A percentile compares a stretch with the other conserved stretches of the same genome.
Conservation (phyloP, 2,888 invertebrate species). For the Lepeophtheirus nordmannii region DNA sequence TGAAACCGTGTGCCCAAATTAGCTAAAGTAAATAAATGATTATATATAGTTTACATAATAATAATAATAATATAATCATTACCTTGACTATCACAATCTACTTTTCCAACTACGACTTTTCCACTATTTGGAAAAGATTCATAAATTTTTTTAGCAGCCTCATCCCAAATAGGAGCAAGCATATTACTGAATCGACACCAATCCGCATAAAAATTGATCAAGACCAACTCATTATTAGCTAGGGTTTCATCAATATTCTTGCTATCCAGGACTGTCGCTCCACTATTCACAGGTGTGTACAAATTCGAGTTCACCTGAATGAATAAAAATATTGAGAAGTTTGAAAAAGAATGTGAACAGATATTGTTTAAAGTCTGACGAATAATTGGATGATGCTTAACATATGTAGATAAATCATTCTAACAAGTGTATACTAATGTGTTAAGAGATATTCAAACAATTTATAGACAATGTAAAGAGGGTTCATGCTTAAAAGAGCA, state of each 20-base stretch:
- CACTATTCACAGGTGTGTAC: conserved; percentile 12
- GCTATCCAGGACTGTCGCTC: conserved; percentile 6
- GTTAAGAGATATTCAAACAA: background rate
- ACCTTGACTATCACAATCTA: conserved; percentile 89
- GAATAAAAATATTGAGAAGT: background rate
- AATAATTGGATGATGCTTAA: too few relatives aligned
- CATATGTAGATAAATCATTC: background rate
- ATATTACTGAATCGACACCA: conserved; percentile 99
- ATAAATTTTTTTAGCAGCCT: conserved; percentile 71
- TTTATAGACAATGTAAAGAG: background rate
- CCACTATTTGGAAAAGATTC: conserved; percentile 56
- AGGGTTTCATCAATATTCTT: conserved; percentile 29
- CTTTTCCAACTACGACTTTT: conserved; percentile 81
- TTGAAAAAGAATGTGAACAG: background rate
- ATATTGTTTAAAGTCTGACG: too few relatives aligned
- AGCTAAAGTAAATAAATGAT: conserved; percentile 35
- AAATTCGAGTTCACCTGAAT: background rate
- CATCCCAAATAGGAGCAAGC: conserved; percentile 88
- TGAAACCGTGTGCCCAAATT: conserved; percentile 75
- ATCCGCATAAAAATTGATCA: conserved; percentile 97
- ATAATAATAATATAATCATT: conserved; percentile 26
- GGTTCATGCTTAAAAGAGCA: background rate
- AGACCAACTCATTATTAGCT: conserved; percentile 90
- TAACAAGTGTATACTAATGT: too few relatives aligned
- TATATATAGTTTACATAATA: background rate